Evolutionary conservation across 2,888 invertebrate species (phyloP).

Genomic region (Tetragonula carbonaria): DNA sequence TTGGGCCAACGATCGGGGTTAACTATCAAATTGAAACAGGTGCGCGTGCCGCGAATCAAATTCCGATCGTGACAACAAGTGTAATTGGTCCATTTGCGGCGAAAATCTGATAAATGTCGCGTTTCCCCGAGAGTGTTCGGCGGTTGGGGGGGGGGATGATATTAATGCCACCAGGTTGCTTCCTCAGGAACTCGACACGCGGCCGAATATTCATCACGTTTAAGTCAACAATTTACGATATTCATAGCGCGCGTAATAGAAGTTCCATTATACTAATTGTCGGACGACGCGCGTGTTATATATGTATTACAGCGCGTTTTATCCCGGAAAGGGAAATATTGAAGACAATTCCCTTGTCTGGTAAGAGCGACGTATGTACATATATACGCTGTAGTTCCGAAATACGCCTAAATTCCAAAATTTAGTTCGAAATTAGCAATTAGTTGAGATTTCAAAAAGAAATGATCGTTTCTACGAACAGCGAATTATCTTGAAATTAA

Average conservation of each 20-base stretch:
- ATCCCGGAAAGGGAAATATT: too few species aligned
- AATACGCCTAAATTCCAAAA: too few species aligned
- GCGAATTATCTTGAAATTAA: too few species aligned
- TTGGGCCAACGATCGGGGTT: conserved; percentile 42
- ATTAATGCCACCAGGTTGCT: conserved; percentile 5
- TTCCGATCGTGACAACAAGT: conserved; percentile 40
- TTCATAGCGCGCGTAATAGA: not conserved
- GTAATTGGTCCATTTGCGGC: conserved; percentile 37
- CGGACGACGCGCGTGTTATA: too few species aligned
- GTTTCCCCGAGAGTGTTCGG: not conserved
- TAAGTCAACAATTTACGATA: not conserved
- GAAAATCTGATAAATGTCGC: conserved; percentile 32
- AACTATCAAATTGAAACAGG: conserved; percentile 45
- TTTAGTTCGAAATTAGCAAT: too few species aligned
- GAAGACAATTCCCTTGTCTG: too few species aligned
- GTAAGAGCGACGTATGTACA: too few species aligned
- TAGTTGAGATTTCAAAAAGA: too few species aligned
- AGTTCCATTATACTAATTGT: conserved; percentile 4
- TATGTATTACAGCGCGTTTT: too few species aligned
- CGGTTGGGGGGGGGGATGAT: not conserved
- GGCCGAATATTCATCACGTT: not conserved
- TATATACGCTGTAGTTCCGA: too few species aligned
- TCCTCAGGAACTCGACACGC: not conserved
- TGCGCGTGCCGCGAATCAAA: conserved; percentile 42
- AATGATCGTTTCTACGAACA: too few species aligned